A percentile compares a stretch with the other conserved stretches of the same genome.
These are phyloP conservation scores for Percopsis transmontana DNA, from an alignment of 2,113 vertebrate species.

Conservation along the genomic window DNA sequence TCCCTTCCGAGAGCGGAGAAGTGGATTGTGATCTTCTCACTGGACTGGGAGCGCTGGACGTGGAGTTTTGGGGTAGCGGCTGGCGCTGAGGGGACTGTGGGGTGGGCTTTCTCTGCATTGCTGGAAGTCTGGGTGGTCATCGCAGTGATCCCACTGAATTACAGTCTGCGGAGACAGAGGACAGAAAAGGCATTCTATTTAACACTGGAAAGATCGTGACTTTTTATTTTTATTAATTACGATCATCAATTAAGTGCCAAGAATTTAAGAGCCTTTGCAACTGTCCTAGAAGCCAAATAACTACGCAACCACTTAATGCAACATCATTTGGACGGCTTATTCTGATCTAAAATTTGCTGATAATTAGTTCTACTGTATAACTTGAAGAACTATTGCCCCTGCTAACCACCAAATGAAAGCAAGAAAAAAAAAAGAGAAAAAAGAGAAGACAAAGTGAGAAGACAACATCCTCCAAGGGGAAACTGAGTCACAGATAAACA, in stretches of 20 bases:
- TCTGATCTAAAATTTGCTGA: too few species aligned
- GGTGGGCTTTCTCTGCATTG: slow-evolving; percentile 85
- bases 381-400: too few species aligned
- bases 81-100: slow-evolving; percentile 73
- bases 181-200: slow-evolving; percentile 2
- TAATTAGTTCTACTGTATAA: too few species aligned
- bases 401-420: neutral
- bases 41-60: slow-evolving; percentile 87
- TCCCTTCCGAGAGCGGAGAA: slow-evolving; percentile 94
- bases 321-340: too few species aligned
- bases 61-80: slow-evolving; percentile 84
- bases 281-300: too few species aligned
- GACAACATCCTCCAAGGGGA: neutral
- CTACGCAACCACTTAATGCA: too few species aligned
- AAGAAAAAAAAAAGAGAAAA: neutral
- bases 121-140: slow-evolving; percentile 91
- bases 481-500: neutral
- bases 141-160: slow-evolving; percentile 81
- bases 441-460: neutral
- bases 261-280: too few species aligned
- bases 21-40: slow-evolving; percentile 92
- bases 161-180: slow-evolving; percentile 73
- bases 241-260: too few species aligned
- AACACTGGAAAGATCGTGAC: neutral
- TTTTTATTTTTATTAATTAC: too few species aligned